Base-by-base conservation (phyloP, 1,140 invertebrate species). In the Homarus americanus region DNA sequence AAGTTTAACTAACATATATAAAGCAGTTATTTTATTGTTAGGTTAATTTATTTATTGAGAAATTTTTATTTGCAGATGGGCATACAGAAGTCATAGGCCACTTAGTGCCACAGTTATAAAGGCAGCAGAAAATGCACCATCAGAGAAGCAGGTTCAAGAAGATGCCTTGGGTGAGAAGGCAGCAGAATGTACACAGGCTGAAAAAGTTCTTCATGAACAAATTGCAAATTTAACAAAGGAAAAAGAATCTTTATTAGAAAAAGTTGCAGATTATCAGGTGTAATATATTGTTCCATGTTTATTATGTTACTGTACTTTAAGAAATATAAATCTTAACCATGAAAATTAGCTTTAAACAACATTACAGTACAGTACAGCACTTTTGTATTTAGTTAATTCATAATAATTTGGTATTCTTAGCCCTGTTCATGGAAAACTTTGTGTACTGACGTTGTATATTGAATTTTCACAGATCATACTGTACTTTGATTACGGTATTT, bases 221-320 rank as follows among this genome's bases (percentile, higher is more conserved):
- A 80, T 87, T 41, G 76, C 49, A 44, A 66, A 17, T 36, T 63
- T 79, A 53, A 79, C 36, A 17, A 66, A 87, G 41, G 76, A 87
- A 69, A 87, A 79, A 10, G 85, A 79, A 24, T 79, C 75, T 20
- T 66, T 79, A 80, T 1, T 66, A 49, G 49, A 63, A 20, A 63
- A 79, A 80, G 53, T 80, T 63, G 85, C 75, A 58, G 76, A 69
- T 66, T 69, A 40, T 75, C 73, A 79, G 75, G 85, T 79, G 32
- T 3, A 32, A 17, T 40, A 20, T 17, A 3, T 10, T 32, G 12
- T 20, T 28, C n/a, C n/a, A n/a, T n/a, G n/a, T n/a, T n/a, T n/a
- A n/a, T n/a, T n/a, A n/a, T n/a, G n/a, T n/a, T n/a, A n/a, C n/a
- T n/a, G n/a, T n/a, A n/a, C n/a, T n/a, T n/a, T n/a, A n/a, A n/a